Percentiles rank a stretch among this genome's conserved stretches.
Conservation (phyloP, 2,113 vertebrate species). For the Chloropsis cyanopogon region DNA sequence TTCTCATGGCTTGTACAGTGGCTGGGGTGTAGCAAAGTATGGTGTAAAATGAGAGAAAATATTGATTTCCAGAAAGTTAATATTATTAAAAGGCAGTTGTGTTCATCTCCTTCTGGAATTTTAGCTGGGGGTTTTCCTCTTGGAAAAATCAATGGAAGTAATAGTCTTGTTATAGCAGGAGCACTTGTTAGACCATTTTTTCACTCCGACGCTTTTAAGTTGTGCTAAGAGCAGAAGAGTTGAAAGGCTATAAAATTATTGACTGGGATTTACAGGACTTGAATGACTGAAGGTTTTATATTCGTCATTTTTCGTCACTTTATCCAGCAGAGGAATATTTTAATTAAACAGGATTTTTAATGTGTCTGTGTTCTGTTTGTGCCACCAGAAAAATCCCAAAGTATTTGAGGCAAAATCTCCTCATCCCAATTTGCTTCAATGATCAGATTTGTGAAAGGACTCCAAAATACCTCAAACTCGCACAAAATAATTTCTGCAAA, state of each 20-base stretch:
- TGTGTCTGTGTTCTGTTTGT: background rate
- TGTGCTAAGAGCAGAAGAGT: slow-evolving; percentile 41
- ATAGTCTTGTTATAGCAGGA: slow-evolving; percentile 59
- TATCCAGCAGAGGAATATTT: background rate
- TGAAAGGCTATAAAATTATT: slow-evolving; percentile 20
- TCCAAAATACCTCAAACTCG: background rate
- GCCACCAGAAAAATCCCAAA: background rate
- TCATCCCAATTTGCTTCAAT: background rate
- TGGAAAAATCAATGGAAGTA: slow-evolving; percentile 77
- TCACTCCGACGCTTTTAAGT: slow-evolving; percentile 42
- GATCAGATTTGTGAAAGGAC: background rate
- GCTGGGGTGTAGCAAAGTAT: slow-evolving; percentile 60
- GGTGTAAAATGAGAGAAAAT: slow-evolving; percentile 70
- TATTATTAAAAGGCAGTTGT: slow-evolving; percentile 79
- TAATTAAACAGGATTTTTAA: background rate
- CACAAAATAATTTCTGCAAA: background rate
- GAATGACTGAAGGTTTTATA: background rate
- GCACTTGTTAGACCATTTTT: slow-evolving; percentile 57
- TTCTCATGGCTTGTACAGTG: slow-evolving; percentile 37
- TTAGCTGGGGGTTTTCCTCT: slow-evolving; percentile 57
- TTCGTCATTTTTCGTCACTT: background rate
- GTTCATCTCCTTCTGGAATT: slow-evolving; percentile 77
- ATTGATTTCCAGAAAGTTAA: slow-evolving; percentile 78
- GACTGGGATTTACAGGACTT: background rate
- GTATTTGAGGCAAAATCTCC: background rate